Evolutionary conservation across 2,113 vertebrate genomes (phyloP).

Genomic region (Oryzias javanicus): DNA sequence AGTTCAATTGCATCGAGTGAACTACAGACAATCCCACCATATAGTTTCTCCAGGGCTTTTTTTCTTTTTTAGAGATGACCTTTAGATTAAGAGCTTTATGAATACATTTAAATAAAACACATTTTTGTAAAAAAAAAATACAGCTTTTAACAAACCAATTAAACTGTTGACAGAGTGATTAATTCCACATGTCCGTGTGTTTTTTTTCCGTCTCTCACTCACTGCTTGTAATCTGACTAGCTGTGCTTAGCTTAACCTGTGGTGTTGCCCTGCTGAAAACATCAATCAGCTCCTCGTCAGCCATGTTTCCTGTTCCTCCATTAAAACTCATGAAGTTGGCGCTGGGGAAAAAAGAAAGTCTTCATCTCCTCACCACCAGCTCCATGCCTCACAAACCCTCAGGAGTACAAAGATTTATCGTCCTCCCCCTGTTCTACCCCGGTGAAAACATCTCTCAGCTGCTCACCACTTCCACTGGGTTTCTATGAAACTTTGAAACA

Average conservation of each 20-base stretch:
- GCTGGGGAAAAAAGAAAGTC: not conserved
- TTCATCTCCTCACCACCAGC: constrained; percentile 8
- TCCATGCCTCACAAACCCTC: not conserved
- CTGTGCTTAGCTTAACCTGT: not conserved
- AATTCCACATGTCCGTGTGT: no score
- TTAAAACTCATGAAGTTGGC: not conserved
- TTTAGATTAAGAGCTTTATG: no score
- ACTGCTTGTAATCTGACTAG: not conserved
- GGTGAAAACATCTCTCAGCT: constrained; percentile 41
- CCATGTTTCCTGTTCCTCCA: constrained; percentile 14
- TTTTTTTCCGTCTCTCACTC: no score
- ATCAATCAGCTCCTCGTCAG: constrained; percentile 9
- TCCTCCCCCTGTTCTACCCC: not conserved
- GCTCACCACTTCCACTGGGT: constrained; percentile 1
- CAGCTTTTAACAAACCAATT: no score
- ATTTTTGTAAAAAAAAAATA: no score
- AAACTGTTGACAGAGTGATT: no score
- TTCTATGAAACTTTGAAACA: constrained; percentile 25
- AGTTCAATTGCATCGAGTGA: no score
- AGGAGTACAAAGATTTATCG: constrained; percentile 1
- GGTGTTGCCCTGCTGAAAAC: constrained; percentile 13
- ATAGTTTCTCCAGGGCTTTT: no score
- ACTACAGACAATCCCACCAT: no score
- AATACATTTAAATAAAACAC: no score
- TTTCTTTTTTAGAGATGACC: no score